Evolutionary conservation across 1,140 invertebrate genomes (phyloP).

Genomic region (Drosophila eugracilis): DNA sequence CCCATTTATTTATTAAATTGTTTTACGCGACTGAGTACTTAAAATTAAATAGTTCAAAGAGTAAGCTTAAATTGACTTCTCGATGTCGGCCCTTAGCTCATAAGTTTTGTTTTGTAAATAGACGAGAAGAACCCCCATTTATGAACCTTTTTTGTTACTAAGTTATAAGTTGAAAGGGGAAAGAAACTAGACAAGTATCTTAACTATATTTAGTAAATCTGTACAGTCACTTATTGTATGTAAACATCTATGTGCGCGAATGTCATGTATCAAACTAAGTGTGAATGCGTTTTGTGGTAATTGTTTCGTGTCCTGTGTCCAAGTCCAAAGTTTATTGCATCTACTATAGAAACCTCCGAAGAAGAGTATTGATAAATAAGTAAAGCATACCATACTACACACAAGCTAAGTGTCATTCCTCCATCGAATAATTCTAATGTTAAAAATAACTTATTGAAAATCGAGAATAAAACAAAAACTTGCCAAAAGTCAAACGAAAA

Average conservation of each 20-base stretch:
- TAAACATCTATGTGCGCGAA: slow-evolving; percentile 22
- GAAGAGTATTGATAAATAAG: slow-evolving; percentile 21
- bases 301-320: slow-evolving; percentile 63
- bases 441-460: slow-evolving; percentile 76
- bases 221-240: slow-evolving; percentile 64
- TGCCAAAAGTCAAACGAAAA: slow-evolving; percentile 57
- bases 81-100: slow-evolving; percentile 12
- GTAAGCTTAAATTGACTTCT: not conserved
- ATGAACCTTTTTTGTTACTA: slow-evolving; percentile 57
- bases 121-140: slow-evolving; percentile 8
- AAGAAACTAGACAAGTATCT: slow-evolving; percentile 40
- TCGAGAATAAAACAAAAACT: slow-evolving; percentile 40
- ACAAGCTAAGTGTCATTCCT: slow-evolving; percentile 54
- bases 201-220: slow-evolving; percentile 55
- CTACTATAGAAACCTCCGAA: slow-evolving; percentile 21
- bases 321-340: slow-evolving; percentile 53
- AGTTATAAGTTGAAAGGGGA: slow-evolving; percentile 45
- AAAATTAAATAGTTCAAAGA: slow-evolving; percentile 27
- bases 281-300: slow-evolving; percentile 55
- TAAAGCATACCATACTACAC: slow-evolving; percentile 18
- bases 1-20: not conserved
- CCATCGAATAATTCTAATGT: slow-evolving; percentile 60
- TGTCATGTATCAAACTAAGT: slow-evolving; percentile 8
- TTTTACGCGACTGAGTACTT: slow-evolving; percentile 23
- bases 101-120: slow-evolving; percentile 73